Conservation (phyloP, 2,888 invertebrate genomes). For the Drosophila trichaetosa region DNA sequence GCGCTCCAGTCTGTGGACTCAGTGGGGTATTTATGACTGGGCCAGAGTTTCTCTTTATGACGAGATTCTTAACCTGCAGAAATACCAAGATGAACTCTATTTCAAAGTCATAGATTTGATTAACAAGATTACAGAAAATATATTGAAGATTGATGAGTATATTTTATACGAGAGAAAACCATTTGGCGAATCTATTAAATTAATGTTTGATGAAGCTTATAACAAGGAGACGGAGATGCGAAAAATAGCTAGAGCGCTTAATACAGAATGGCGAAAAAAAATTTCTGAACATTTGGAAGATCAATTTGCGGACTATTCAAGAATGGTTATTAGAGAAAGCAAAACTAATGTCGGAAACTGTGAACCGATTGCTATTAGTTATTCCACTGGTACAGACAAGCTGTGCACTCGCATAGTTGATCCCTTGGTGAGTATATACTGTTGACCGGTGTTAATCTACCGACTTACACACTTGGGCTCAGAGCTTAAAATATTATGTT, state of each 20-base stretch:
- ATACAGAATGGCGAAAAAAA: slow-evolving; percentile 86
- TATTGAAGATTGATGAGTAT: slow-evolving; percentile 39
- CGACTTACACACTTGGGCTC: too few species aligned
- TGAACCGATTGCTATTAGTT: slow-evolving; percentile 91
- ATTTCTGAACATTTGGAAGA: slow-evolving; percentile 77
- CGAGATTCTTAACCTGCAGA: slow-evolving; percentile 86
- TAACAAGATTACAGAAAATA: slow-evolving; percentile 15
- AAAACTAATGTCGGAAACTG: slow-evolving; percentile 90
- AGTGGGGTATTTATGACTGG: slow-evolving; percentile 55
- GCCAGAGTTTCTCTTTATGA: slow-evolving; percentile 53
- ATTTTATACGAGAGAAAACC: slow-evolving; percentile 39
- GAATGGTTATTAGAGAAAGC: slow-evolving; percentile 87
- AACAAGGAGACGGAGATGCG: slow-evolving; percentile 14
- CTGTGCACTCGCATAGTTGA: slow-evolving; percentile 92
- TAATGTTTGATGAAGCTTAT: slow-evolving; percentile 88
- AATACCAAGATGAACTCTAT: slow-evolving; percentile 87
- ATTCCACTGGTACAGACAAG: slow-evolving; percentile 91
- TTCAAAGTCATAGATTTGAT: slow-evolving; percentile 32
- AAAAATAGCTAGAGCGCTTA: slow-evolving; percentile 87
- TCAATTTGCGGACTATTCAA: slow-evolving; percentile 87
- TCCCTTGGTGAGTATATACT: slow-evolving; percentile 90
- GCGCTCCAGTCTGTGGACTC: slow-evolving; percentile 46
- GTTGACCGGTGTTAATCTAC: too few species aligned
- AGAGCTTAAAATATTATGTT: too few species aligned
- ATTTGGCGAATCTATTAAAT: slow-evolving; percentile 89